Percentiles rank a stretch among this genome's conserved stretches.
phyloP scores from a whole-genome alignment of 2,888 invertebrate genomes.

The Listrodromus nycthemerus region DNA sequence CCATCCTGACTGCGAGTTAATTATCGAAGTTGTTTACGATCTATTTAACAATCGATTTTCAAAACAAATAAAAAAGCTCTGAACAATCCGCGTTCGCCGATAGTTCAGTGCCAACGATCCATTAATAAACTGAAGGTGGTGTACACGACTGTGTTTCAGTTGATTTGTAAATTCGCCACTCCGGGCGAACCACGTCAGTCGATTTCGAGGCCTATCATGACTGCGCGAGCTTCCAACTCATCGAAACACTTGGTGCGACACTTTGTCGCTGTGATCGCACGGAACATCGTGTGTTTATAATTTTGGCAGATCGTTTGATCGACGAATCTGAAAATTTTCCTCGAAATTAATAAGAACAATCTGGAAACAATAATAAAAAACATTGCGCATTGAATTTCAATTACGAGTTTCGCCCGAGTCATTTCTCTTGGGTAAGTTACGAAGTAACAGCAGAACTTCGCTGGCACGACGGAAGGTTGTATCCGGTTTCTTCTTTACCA shows the following conservation, averaged over 20 bases:
- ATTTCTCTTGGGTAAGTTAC: not conserved
- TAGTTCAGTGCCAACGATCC: conserved; percentile 67
- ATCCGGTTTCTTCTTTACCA: conserved; percentile 25
- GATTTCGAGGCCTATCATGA: conserved; percentile 59
- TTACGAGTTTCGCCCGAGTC: not conserved
- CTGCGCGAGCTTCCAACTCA: conserved; percentile 59
- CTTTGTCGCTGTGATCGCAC: conserved; percentile 42
- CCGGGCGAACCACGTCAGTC: conserved; percentile 79
- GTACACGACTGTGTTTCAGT: conserved; percentile 69
- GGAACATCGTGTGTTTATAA: not conserved
- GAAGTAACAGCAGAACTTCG: not conserved
- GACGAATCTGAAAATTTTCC: not conserved
- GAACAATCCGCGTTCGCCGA: conserved; percentile 25
- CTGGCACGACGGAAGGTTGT: not conserved
- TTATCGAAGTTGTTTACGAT: conserved; percentile 15
- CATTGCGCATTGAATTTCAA: not conserved
- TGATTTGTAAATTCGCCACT: conserved; percentile 75
- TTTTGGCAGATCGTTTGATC: not conserved
- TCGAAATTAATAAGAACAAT: not conserved
- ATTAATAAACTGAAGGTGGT: conserved; percentile 68
- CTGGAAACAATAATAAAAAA: not conserved
- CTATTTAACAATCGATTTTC: conserved; percentile 23
- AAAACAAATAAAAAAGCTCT: conserved; percentile 38
- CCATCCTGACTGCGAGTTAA: conserved; percentile 88
- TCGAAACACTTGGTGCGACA: conserved; percentile 44